Evolutionary conservation across 2,888 invertebrate species (phyloP).

Genomic region (Agrilus mali): DNA sequence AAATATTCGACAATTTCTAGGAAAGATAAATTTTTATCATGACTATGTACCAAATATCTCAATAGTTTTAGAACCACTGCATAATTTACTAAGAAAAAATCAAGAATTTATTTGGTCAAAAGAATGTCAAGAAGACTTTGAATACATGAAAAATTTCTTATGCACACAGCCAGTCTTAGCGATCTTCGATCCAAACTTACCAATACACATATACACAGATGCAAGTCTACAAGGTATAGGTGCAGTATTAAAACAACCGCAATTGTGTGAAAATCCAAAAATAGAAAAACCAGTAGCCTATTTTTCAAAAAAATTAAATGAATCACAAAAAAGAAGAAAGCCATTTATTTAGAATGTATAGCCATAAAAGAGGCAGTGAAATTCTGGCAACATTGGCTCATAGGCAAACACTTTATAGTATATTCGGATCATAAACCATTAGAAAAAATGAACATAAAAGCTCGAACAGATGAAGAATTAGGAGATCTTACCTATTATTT

Average conservation of each 20-base stretch:
- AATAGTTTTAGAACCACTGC: constrained; percentile 3
- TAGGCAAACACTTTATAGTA: constrained; percentile 14
- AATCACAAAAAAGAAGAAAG: constrained; percentile 14
- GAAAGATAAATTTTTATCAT: no score
- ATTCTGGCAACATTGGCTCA: constrained; percentile 16
- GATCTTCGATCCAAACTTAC: no score
- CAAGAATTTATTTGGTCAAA: constrained; percentile 4
- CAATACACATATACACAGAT: no score
- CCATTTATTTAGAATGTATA: constrained; percentile 16
- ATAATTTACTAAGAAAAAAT: constrained; percentile 5
- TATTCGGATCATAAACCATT: constrained; percentile 15
- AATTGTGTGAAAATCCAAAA: no score
- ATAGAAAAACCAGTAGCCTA: no score
- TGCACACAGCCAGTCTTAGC: constrained; percentile 7
- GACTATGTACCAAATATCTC: neutral
- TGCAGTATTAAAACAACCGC: no score
- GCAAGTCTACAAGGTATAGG: no score
- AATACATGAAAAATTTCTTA: constrained; percentile 2
- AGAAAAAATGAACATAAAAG: constrained; percentile 12
- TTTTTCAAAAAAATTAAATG: no score
- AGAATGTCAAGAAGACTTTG: neutral
- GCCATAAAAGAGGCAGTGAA: constrained; percentile 15
- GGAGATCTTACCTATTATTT: constrained; percentile 12
- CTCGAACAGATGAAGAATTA: constrained; percentile 14
- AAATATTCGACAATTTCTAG: neutral